These are phyloP conservation scores for Acrocephalus arundinaceus DNA, from an alignment of 2,113 vertebrate species.

Conservation along the genomic window DNA sequence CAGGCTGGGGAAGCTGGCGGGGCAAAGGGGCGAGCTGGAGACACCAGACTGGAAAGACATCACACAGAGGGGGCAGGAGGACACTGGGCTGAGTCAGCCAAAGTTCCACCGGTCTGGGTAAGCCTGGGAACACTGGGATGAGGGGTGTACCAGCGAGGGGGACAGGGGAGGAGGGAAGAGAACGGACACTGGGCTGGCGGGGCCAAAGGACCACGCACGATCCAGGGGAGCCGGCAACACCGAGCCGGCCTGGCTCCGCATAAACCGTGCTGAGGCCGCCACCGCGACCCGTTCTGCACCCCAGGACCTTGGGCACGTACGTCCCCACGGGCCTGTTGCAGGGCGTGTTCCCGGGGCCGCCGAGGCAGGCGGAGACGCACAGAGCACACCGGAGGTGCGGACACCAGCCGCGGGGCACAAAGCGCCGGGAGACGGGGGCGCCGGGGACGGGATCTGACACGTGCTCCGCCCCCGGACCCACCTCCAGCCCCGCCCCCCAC, in stretches of 20 bases:
- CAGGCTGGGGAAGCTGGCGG: neutral
- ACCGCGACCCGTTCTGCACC: too few relatives aligned
- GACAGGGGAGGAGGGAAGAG: neutral
- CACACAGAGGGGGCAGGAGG: too few relatives aligned
- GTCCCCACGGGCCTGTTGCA: neutral
- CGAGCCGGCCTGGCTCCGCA: neutral
- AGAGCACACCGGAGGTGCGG: neutral
- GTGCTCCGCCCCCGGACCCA: neutral
- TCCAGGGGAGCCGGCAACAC: neutral
- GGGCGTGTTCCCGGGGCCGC: neutral
- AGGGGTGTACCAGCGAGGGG: neutral
- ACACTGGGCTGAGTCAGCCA: neutral
- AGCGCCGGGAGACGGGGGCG: neutral
- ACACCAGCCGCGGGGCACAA: too few relatives aligned
- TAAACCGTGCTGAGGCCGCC: neutral
- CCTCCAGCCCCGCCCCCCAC: neutral
- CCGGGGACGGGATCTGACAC: too few relatives aligned
- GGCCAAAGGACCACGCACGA: neutral
- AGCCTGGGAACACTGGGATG: neutral
- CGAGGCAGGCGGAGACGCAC: neutral
- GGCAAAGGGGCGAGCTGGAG: neutral
- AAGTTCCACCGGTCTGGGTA: neutral
- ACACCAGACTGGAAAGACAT: neutral
- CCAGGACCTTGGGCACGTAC: too few relatives aligned
- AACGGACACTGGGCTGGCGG: neutral